Evolutionary conservation across 2,797 vertebrate species (phyloP).

Genomic region (Craterocephalus amniculus): DNA sequence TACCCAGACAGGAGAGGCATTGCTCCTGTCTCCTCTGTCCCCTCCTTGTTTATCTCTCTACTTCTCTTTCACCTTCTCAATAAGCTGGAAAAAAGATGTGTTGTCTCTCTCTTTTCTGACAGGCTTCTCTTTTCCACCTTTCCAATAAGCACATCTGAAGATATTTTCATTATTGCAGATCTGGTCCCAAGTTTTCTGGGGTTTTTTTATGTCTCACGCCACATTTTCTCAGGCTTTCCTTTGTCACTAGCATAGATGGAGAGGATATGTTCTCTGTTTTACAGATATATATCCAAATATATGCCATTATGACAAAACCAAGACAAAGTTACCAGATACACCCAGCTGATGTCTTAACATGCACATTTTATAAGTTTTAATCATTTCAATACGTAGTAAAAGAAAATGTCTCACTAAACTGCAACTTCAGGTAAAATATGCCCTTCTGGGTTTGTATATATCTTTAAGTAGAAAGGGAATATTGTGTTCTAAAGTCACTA

Average conservation of each 20-base stretch:
- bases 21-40: constrained; percentile 43
- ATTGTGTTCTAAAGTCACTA: too few species aligned
- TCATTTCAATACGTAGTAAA: not conserved
- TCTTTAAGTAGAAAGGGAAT: too few species aligned
- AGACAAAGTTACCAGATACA: not conserved
- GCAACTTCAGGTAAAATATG: not conserved
- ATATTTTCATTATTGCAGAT: constrained; percentile 5
- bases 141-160: not conserved
- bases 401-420: not conserved
- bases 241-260: not conserved
- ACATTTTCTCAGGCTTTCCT: not conserved
- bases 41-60: constrained; percentile 38
- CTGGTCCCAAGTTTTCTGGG: not conserved
- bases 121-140: not conserved
- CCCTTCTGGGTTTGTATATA: too few species aligned
- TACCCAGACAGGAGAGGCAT: constrained; percentile 53
- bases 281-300: not conserved
- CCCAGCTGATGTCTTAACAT: not conserved
- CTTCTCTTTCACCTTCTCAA: constrained; percentile 37
- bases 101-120: not conserved
- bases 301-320: not conserved
- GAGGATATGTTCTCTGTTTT: not conserved
- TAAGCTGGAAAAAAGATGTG: constrained; percentile 19
- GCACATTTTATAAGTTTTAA: not conserved
- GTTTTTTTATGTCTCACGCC: not conserved